Percentiles rank a stretch among this genome's conserved stretches.
Conservation (phyloP, 2,888 invertebrate species). For the Palloptera scutellata region DNA sequence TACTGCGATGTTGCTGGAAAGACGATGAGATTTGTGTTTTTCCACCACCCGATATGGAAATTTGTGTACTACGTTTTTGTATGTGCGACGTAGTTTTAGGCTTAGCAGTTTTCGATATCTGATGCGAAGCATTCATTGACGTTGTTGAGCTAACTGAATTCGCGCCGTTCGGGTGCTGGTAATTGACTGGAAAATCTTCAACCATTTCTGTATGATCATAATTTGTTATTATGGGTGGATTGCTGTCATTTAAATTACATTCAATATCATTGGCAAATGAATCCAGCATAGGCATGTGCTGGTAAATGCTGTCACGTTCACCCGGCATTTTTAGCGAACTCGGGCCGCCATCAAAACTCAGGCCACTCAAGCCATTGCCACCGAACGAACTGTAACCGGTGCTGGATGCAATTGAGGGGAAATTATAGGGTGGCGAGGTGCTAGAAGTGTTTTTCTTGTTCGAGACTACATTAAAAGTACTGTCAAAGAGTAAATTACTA, state of each 20-base stretch:
- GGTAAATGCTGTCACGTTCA: conserved; percentile 53
- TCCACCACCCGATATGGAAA: conserved; percentile 41
- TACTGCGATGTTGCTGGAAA: conserved; percentile 47
- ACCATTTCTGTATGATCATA: conserved; percentile 62
- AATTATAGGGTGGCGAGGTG: conserved; percentile 41
- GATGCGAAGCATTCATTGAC: conserved; percentile 27
- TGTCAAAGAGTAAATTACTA: conserved; percentile 35
- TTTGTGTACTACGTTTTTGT: conserved; percentile 56
- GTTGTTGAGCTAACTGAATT: conserved; percentile 44
- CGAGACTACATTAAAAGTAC: conserved; percentile 32
- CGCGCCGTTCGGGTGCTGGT: conserved; percentile 42
- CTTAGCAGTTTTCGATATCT: conserved; percentile 51
- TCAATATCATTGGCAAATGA: conserved; percentile 51
- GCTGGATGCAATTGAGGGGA: conserved; percentile 43
- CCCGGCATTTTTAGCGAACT: conserved; percentile 59
- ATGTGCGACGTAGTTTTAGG: conserved; percentile 51
- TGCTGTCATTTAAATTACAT: conserved; percentile 57
- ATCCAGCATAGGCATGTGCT: conserved; percentile 46
- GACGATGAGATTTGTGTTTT: conserved; percentile 38
- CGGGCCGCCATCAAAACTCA: conserved; percentile 51
- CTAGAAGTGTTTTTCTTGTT: conserved; percentile 34
- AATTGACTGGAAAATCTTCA: conserved; percentile 64
- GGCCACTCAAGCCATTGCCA: conserved; percentile 43
- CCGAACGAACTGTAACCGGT: conserved; percentile 43
- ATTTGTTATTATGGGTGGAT: conserved; percentile 59